Percentiles rank a stretch among this genome's conserved stretches.
These are phyloP conservation scores for Philotrypesis tridentata DNA, from an alignment of 1,140 invertebrate species.

Conservation along the genomic window DNA sequence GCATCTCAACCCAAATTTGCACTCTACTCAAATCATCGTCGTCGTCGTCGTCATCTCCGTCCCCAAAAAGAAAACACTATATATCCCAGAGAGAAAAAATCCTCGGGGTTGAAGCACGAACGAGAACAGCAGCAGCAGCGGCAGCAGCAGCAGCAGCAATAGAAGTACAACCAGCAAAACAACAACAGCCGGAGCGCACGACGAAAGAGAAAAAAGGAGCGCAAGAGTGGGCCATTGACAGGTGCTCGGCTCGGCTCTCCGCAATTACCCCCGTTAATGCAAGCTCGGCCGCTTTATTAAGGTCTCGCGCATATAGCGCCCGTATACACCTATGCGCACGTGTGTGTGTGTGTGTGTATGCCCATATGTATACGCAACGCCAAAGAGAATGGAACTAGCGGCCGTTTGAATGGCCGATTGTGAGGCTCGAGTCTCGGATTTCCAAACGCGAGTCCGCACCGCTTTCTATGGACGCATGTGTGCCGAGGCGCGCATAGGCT, in stretches of 20 bases:
- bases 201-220: not conserved
- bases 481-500: too few species aligned
- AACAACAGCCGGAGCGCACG: not conserved
- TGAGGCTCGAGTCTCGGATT: not conserved
- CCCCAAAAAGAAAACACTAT: too few species aligned
- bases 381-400: not conserved
- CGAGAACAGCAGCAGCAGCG: not conserved
- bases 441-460: not conserved
- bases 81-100: not conserved
- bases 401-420: not conserved
- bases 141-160: not conserved
- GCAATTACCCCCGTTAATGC: not conserved
- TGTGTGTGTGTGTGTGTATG: too few species aligned
- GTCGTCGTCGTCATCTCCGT: too few species aligned
- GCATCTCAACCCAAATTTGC: too few species aligned
- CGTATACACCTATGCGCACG: too few species aligned
- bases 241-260: not conserved
- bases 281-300: not conserved
- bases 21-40: too few species aligned
- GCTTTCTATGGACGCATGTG: not conserved
- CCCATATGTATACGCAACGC: too few species aligned
- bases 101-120: not conserved
- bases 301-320: too few species aligned
- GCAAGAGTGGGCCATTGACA: conserved; percentile 6
- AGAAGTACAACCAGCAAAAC: not conserved